Percentiles rank a stretch among this genome's conserved stretches.
These are phyloP conservation scores for Camelus dromedarius DNA, from an alignment of 2,113 vertebrate species.

Conservation along the genomic window DNA sequence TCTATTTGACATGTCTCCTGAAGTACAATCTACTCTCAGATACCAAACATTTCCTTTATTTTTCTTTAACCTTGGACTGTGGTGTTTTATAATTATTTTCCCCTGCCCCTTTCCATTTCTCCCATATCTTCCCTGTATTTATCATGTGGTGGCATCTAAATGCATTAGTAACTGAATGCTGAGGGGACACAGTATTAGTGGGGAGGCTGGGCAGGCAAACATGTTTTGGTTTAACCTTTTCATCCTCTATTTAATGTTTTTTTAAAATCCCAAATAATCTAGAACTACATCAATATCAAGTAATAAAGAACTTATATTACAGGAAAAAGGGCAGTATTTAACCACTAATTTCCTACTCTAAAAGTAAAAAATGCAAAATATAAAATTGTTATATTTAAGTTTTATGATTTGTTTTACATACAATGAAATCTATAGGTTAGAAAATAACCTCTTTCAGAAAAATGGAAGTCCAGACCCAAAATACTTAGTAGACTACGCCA, in stretches of 20 bases:
- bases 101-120: neutral
- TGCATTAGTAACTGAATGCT: neutral
- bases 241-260: neutral
- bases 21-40: neutral
- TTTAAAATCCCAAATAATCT: neutral
- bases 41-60: neutral
- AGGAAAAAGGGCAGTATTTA: neutral
- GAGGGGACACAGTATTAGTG: neutral
- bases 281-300: neutral
- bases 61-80: neutral
- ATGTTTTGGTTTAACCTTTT: neutral
- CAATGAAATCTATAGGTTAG: neutral
- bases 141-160: neutral
- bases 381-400: neutral
- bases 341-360: neutral
- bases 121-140: fast-evolving
- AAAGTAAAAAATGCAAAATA: conserved; percentile 18
- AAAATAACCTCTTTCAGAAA: neutral
- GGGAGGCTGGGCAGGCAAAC: neutral
- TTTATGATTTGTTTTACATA: neutral
- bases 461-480: neutral
- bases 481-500: neutral
- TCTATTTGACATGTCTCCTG: neutral
- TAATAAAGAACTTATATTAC: neutral
- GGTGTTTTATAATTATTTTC: neutral